Evolutionary conservation across 1,140 invertebrate genomes (phyloP).

Genomic region (Mamestra configurata): DNA sequence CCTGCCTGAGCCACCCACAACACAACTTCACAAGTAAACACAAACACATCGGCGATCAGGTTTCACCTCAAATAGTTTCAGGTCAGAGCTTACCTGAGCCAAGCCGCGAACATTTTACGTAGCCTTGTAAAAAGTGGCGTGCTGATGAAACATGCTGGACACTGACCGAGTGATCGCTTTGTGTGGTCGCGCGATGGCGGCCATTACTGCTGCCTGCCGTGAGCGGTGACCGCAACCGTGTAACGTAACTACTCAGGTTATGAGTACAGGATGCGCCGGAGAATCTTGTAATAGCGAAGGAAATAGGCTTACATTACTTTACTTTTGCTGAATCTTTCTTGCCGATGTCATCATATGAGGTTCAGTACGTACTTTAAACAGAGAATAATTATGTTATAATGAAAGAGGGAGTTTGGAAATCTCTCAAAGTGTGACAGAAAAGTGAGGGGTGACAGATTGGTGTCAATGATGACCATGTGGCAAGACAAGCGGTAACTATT

Average conservation of each 20-base stretch:
- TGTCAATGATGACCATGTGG: no score
- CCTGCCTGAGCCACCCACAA: not conserved
- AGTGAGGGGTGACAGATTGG: no score
- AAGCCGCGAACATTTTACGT: conserved; percentile 2
- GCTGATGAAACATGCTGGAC: not conserved
- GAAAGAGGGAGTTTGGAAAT: no score
- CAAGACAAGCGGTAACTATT: no score
- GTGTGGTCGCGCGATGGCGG: not conserved
- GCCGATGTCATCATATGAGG: no score
- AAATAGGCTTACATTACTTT: not conserved
- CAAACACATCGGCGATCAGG: not conserved
- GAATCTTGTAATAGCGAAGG: not conserved
- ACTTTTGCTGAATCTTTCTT: not conserved
- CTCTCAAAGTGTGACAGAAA: no score
- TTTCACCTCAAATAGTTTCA: not conserved
- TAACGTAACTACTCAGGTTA: not conserved
- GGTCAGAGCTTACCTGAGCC: not conserved
- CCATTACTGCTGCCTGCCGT: not conserved
- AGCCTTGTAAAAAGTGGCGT: not conserved
- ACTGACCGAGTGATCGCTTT: not conserved
- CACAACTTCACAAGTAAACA: not conserved
- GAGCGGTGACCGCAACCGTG: not conserved
- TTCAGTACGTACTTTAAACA: no score
- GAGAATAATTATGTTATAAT: no score
- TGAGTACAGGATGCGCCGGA: not conserved